These are phyloP conservation scores for Megastigmus dorsalis DNA, from an alignment of 2,888 invertebrate species.

Conservation along the genomic window DNA sequence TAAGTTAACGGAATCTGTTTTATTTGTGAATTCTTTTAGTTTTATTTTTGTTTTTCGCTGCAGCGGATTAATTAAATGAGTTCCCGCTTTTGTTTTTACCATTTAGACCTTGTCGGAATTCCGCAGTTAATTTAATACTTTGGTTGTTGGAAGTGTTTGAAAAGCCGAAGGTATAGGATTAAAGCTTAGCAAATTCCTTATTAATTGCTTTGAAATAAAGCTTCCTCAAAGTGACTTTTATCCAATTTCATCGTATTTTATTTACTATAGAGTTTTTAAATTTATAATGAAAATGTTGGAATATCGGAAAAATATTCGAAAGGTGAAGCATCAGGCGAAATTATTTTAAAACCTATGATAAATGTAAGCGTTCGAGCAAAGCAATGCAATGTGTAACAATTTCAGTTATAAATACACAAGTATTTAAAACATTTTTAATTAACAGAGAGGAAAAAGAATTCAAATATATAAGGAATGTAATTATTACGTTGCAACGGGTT, in stretches of 20 bases:
- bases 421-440: too few species aligned
- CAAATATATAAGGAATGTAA: too few species aligned
- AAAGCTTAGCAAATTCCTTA: background rate
- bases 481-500: too few species aligned
- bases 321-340: too few species aligned
- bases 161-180: background rate
- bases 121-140: constrained; percentile 1
- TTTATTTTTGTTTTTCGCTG: background rate
- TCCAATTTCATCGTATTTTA: background rate
- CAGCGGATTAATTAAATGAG: background rate
- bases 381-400: too few species aligned
- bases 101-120: constrained; percentile 2
- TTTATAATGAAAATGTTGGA: background rate
- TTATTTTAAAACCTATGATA: too few species aligned
- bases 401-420: too few species aligned
- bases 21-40: background rate
- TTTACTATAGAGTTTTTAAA: background rate
- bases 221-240: background rate
- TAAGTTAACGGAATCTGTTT: background rate
- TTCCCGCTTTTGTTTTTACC: background rate
- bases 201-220: background rate
- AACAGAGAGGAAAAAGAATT: too few species aligned
- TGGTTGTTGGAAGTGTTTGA: background rate
- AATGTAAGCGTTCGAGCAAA: too few species aligned
- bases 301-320: background rate